Evolutionary conservation across 2,888 invertebrate genomes (phyloP).

Genomic region (Suillia variegata): DNA sequence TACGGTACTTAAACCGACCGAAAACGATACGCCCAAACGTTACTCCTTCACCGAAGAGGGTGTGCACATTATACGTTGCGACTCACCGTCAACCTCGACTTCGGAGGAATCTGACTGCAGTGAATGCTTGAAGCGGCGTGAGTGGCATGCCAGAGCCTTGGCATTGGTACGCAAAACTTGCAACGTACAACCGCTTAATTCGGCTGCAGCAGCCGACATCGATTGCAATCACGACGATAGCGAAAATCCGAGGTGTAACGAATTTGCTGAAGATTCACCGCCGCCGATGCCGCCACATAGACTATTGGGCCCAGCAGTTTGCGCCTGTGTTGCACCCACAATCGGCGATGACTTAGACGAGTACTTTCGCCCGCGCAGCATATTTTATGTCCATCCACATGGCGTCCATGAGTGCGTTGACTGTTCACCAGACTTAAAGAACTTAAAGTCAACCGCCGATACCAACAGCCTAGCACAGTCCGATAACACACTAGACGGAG

Average conservation of each 20-base stretch:
- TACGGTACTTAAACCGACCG: conserved; percentile 23
- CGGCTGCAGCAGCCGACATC: conserved; percentile 28
- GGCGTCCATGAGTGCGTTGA: conserved; percentile 65
- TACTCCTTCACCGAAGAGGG: conserved; percentile 76
- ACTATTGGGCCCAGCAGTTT: conserved; percentile 70
- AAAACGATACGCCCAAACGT: conserved; percentile 64
- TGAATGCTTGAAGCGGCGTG: conserved; percentile 61
- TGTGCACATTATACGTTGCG: conserved; percentile 63
- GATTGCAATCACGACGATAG: not conserved
- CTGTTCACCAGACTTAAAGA: conserved; percentile 49
- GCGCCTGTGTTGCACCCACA: conserved; percentile 71
- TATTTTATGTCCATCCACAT: conserved; percentile 73
- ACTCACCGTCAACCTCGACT: conserved; percentile 60
- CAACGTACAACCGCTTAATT: conserved; percentile 52
- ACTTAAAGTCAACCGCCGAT: conserved; percentile 24
- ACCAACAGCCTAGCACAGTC: conserved; percentile 28
- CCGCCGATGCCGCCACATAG: conserved; percentile 75
- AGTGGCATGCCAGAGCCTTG: conserved; percentile 61
- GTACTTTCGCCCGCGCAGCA: conserved; percentile 70
- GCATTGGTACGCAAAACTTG: conserved; percentile 60
- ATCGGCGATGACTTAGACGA: conserved; percentile 68
- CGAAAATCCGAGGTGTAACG: conserved; percentile 23
- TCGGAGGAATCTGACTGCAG: conserved; percentile 62
- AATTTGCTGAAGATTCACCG: conserved; percentile 42
- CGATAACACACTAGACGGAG: conserved; percentile 18